Evolutionary conservation across 2,888 invertebrate species (phyloP).

Genomic region (Drosophila nigricruria): DNA sequence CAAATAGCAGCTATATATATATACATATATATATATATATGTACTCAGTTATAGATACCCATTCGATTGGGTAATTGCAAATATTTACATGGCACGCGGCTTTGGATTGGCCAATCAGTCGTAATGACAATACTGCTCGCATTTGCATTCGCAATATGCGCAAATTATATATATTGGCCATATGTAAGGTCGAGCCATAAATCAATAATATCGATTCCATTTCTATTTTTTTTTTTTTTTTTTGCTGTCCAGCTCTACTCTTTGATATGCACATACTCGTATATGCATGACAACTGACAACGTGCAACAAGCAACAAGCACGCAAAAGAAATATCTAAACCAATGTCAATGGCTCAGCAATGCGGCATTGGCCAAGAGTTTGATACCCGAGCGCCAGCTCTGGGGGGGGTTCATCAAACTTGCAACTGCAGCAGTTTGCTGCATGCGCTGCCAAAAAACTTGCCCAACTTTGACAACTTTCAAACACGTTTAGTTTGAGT

Average conservation of each 20-base stretch:
- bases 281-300: constrained; percentile 15
- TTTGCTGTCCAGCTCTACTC: constrained; percentile 1
- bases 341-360: constrained; percentile 56
- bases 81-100: constrained; percentile 39
- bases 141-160: constrained; percentile 47
- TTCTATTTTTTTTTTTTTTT: too few species aligned
- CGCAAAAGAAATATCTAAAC: constrained; percentile 30
- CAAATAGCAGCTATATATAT: background rate
- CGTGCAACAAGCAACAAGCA: constrained; percentile 35
- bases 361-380: constrained; percentile 30
- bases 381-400: constrained; percentile 1
- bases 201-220: constrained; percentile 76
- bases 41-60: background rate
- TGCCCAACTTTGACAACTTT: constrained; percentile 24
- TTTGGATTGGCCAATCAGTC: constrained; percentile 66
- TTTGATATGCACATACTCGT: background rate
- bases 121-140: constrained; percentile 53
- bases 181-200: constrained; percentile 30
- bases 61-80: constrained; percentile 35
- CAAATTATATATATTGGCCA: constrained; percentile 30
- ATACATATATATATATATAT: background rate
- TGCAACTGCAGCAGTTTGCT: constrained; percentile 20
- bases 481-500: background rate
- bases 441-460: constrained; percentile 13
- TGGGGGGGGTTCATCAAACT: constrained; percentile 27